Base-by-base conservation (phyloP, 2,113 vertebrate species). In the Hemiscyllium ocellatum region DNA sequence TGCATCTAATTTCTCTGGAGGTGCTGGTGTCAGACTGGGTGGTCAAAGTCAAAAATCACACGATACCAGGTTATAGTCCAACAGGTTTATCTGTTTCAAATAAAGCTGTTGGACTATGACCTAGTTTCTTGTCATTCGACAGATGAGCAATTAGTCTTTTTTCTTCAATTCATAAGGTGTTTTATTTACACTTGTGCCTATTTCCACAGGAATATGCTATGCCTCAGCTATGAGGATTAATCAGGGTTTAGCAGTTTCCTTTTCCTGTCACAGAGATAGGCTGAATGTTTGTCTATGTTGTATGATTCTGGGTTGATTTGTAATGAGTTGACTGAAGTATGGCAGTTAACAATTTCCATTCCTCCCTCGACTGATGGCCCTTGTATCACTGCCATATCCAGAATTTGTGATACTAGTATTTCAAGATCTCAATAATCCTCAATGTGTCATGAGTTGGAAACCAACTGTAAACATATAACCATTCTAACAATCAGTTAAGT, bases 171-270 rank as follows among this genome's bases (percentile, higher is more conserved):
- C 29, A 12, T 76, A 33, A 76, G 69, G 5, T 33, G 33, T 12
- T 76, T 76, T 76, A 76, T 33, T 76, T 76, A 33, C 8, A n/a
- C 7, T 76, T 33, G 4, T 10, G 29, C 72, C 72, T 76, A 33
- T 76, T 76, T 76, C 29, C 70, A 72, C 26, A 26, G 24, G 4
- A 26, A 8, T 72, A 29, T 29, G 7, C 70, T 72, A 26, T 29
- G 26, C 70, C 70, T 72, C 70, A 26, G 70, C 37, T 96, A 95
- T 22, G 96, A 96, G 91, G 96, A 96, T 96, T 22, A 22, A n/a
- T 96, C 96, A 96, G 4, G n/a, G 17, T n/a, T 42, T 33, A 37
- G 33, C 80, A 86, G 20, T 47, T 15, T 86, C 22, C 83, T 86
- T 37, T 86, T 47, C 0, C 17, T 22, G 68, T 69, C 56, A 69